These are phyloP conservation scores for Enteromius paludinosus DNA, from an alignment of 2,797 vertebrate species.

Conservation along the genomic window DNA sequence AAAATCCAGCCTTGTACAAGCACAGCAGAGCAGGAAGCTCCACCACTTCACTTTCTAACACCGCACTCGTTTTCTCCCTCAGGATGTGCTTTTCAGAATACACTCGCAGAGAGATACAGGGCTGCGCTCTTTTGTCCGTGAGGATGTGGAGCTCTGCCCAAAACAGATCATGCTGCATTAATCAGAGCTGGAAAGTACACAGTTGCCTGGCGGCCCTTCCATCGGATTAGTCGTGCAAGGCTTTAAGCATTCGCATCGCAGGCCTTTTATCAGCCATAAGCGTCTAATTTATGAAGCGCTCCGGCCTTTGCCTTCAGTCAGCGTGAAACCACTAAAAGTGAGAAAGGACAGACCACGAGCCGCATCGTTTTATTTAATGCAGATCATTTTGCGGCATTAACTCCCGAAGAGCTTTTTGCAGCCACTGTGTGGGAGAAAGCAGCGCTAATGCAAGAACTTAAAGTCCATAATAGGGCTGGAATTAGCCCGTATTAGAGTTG, in stretches of 20 bases:
- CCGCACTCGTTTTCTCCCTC: conserved; percentile 31
- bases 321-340: conserved; percentile 47
- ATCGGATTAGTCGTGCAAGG: conserved; percentile 54
- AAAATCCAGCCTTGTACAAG: conserved; percentile 73
- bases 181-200: conserved; percentile 64
- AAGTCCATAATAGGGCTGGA: conserved; percentile 51
- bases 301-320: conserved; percentile 52
- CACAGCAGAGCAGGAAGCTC: conserved; percentile 73
- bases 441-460: conserved; percentile 47
- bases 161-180: conserved; percentile 61
- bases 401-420: conserved; percentile 48
- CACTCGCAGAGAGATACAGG: conserved; percentile 31
- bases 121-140: conserved; percentile 43
- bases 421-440: conserved; percentile 28
- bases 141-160: conserved; percentile 48
- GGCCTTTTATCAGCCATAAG: conserved; percentile 55
- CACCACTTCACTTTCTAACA: conserved; percentile 70
- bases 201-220: conserved; percentile 59
- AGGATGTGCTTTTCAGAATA: conserved; percentile 48
- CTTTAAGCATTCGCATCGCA: conserved; percentile 54
- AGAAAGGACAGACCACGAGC: conserved; percentile 43
- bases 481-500: conserved; percentile 35
- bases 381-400: conserved; percentile 51
- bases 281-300: conserved; percentile 44
- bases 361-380: conserved; percentile 51